Evolutionary conservation across 1,140 invertebrate species (phyloP), one percentile per base, ranked within the genome.

Genomic region (Eubasilissa regina): DNA sequence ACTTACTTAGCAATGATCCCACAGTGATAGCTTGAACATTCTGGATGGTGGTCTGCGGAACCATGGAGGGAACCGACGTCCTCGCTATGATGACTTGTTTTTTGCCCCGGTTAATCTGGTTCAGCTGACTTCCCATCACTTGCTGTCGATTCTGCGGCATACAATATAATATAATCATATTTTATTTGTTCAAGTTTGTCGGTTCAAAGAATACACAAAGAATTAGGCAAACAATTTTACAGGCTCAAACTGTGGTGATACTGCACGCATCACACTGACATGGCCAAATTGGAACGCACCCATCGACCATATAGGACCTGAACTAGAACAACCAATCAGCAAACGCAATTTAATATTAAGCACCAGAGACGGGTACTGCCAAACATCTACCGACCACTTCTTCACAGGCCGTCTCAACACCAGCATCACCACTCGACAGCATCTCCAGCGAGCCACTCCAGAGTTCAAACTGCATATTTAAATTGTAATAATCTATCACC

Each of bases 1-100:
- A 58, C 62, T 66, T 44, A 66, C 62, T 66, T 17, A 66, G 55
- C n/a, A 51, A 15, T 15, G 55, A 13, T 58, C 8, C 17, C 55
- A 8, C n/a, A 11, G 62, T 17, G 62, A 43, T 6, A 0, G 47
- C 17, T 3, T 19, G 15, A 15, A 10, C 0, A 12, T 4, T 51
- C 66, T 70, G 66, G 9, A 35, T 3, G 11, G 25, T 7, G 17
- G 66, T 19, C 66, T 70, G 66, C 8, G 44, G 15, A 0, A 70
- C 15, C 66, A 70, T 70, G 47, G 44, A 15, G 15, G 66, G 66
- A 0, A 51, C 47, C 45, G 66, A 10, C 17, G 66, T 51, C 9
- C 66, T 17, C 3, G 66, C 66, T 17, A 70, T 70, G 44, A 70
- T 70, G 47, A 70, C 66, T 25, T 70, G 45, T 19, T 70, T 53